Evolutionary conservation across 2,888 invertebrate genomes (phyloP).

Genomic region (Andrena hattorfiana): DNA sequence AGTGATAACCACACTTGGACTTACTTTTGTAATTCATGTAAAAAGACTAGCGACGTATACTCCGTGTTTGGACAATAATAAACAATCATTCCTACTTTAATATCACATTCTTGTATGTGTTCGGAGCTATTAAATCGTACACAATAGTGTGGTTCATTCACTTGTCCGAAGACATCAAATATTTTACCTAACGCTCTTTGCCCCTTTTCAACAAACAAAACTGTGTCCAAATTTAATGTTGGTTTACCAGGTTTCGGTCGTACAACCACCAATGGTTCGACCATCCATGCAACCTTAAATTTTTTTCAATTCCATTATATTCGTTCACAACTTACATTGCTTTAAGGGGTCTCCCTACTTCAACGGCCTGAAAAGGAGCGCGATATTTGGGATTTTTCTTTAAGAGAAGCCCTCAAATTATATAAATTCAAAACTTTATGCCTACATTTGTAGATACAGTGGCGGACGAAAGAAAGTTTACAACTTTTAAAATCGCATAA

Average conservation of each 20-base stretch:
- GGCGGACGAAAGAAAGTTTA: too few species aligned
- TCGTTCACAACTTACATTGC: constrained; percentile 17
- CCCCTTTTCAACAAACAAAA: constrained; percentile 94
- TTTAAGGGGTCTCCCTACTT: not conserved
- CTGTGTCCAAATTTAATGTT: constrained; percentile 93
- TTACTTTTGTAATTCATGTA: constrained; percentile 90
- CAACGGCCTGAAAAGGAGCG: too few species aligned
- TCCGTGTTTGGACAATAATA: constrained; percentile 93
- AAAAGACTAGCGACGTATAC: constrained; percentile 92
- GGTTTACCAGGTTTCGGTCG: constrained; percentile 90
- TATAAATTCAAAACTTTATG: too few species aligned
- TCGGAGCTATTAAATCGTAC: constrained; percentile 94
- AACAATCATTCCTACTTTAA: constrained; percentile 90
- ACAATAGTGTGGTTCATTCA: constrained; percentile 94
- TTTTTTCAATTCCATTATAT: constrained; percentile 21
- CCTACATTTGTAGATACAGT: too few species aligned
- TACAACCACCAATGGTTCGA: constrained; percentile 89
- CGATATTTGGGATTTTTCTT: too few species aligned
- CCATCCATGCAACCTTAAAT: constrained; percentile 84
- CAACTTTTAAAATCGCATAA: too few species aligned
- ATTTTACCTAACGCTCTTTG: constrained; percentile 91
- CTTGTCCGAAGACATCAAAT: constrained; percentile 96
- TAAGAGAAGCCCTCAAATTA: too few species aligned
- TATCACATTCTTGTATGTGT: constrained; percentile 90
- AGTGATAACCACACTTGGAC: constrained; percentile 67